Conservation (phyloP, 2,113 vertebrate species). For the Sebastes fasciatus region DNA sequence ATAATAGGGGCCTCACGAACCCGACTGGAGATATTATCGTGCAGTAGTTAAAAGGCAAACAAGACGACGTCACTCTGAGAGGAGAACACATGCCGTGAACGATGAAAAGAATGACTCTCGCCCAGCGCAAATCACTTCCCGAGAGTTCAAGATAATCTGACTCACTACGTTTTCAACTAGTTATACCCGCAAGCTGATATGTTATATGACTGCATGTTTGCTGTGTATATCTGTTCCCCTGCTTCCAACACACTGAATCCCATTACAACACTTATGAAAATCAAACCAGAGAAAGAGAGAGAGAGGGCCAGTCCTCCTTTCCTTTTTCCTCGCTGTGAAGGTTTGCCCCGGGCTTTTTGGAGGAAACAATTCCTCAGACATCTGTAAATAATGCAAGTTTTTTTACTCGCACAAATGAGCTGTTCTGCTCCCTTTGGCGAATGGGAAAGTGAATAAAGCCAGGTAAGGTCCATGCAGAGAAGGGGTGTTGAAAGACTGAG, state of each 20-base stretch:
- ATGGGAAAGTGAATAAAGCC: constrained; percentile 28
- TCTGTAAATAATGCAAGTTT: constrained; percentile 65
- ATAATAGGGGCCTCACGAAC: constrained; percentile 21
- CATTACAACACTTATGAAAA: constrained; percentile 33
- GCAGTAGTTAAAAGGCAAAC: constrained; percentile 1
- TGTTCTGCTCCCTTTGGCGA: constrained; percentile 43
- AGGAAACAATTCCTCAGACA: constrained; percentile 39
- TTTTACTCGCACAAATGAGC: constrained; percentile 46
- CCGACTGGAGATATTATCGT: neutral
- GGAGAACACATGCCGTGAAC: neutral
- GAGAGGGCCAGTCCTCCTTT: neutral
- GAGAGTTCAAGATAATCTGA: neutral
- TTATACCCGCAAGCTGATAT: neutral
- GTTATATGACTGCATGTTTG: constrained; percentile 9
- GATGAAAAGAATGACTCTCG: constrained; percentile 17
- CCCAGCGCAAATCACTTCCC: neutral
- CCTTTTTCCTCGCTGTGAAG: constrained; percentile 1
- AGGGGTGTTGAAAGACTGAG: constrained; percentile 7
- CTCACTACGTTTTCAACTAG: neutral
- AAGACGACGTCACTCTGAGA: neutral
- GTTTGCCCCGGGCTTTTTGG: neutral
- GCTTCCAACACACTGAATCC: constrained; percentile 28
- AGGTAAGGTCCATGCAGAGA: constrained; percentile 12
- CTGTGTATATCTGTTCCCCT: constrained; percentile 25
- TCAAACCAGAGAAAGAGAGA: constrained; percentile 24